Base-by-base conservation (phyloP, 2,888 invertebrate species). In the Stenurella melanura region DNA sequence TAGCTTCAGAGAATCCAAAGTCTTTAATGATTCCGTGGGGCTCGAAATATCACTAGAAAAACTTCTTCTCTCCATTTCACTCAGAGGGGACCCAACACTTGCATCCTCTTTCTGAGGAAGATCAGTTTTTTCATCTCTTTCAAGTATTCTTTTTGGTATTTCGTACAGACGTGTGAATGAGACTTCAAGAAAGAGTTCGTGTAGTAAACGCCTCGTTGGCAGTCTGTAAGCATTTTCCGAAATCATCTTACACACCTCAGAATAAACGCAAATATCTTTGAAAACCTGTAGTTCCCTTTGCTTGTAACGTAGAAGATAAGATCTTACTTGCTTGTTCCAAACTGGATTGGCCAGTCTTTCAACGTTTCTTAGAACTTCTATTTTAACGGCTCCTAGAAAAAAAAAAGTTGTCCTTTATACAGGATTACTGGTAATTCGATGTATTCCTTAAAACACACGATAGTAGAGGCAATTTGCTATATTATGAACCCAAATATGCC, bases 141-240 rank as follows among this genome's bases (percentile, higher is more conserved):
- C 60, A 56, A 76, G 64, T 1, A 71, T 63, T 19, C 69, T 79
- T 85, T 87, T 64, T 78, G 80, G 78, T 11, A 92, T 92, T 26
- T 85, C 84, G 61, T 90, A 89, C 83, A 94, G 92, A 80, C 91
- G 91, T 67, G 94, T 94, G 87, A 96, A 96, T 85, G 92, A 91
- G 26, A 96, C 92, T 87, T 98, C 98, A 69, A 96, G 92, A 89
- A 98, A 98, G 54, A 98, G 91, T 89, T 98, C 98, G 88, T 98
- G 98, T 38, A 98, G 91, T 89, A 98, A 96, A 74, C 97, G 92
- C 12, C 98, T 92, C 2, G 97, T 94, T 78, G 93, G 93, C 86
- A 97, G 91, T 86, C 97, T 93, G 89, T 96, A 97, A 60, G 95
- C 94, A 88, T 94, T 95, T 72, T 93, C 92, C 0, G 95, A 93